Evolutionary conservation across 2,113 vertebrate species (phyloP), one percentile per base, ranked within the genome.

Genomic region (Pipa parva): DNA sequence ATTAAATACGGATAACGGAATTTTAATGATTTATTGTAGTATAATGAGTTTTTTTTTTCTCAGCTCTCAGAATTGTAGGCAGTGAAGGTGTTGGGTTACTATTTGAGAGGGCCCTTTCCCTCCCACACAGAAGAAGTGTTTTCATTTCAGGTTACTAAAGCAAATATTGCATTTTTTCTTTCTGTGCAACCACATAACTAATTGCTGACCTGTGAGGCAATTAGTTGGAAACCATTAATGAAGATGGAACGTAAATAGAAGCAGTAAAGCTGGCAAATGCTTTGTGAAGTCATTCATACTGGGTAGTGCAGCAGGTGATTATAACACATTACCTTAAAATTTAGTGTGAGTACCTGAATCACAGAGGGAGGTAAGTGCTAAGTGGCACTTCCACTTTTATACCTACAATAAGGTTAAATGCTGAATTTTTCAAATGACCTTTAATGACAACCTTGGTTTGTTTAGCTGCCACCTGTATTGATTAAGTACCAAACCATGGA

Each of bases 351-450:
- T 52, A 26, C 24, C 63, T 29, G 48, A 65, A 65, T 46, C 36
- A 20, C 39, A n/a, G 26, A 49, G 46, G 13, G 39, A 20, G 18
- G 15, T 20, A 46, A 15, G 17, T 46, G 11, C 39, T 26, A 67
- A 67, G 55, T 67, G 64, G 45, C 55, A n/a, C 49, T 20, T 46
- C 54, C 18, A 21, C 45, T 5, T 25, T 36, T 28, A 28, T 55
- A 67, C 64, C 54, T 59, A 52, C 64, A 49, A 59, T 12, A 55
- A 49, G 8, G 55, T 20, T 33, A 59, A 42, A 67, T 67, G 49
- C 45, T 29, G 45, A 42, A 33, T 36, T 67, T 48, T 67, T 59
- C 54, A 59, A n/a, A 37, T 59, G 64, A 67, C 64, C 64, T 67
- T 37, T 67, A 36, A 67, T 58, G 54, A 37, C 55, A 59, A 50